Base-by-base conservation (phyloP, 2,888 invertebrate genomes). In the Kryphioiulus occultus region DNA sequence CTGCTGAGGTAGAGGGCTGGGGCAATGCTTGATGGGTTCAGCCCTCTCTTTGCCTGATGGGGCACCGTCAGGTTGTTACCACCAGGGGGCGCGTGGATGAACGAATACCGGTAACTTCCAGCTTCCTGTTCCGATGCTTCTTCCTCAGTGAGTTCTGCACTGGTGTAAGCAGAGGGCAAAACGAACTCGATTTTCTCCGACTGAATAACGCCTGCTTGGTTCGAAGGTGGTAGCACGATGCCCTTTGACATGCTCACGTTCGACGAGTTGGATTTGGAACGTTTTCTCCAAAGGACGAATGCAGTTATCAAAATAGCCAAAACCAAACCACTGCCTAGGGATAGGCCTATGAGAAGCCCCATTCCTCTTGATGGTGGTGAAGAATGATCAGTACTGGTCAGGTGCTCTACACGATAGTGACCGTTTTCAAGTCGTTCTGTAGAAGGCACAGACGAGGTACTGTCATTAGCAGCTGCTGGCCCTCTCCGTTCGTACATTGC, bases 121-220 rank as follows among this genome's bases (percentile, higher is more conserved):
- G 85, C 85, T 44, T 87, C 87, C 30, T 87, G 85, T 53, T 87
- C 87, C 30, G 87, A 87, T 17, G 32, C 85, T 26, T 87, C 87
- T 85, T 87, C 87, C 26, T 78, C 82, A 0, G 87, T 84, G 2
- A 53, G 84, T 22, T 87, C 87, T 22, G 87, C 47, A 7, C 84
- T 85, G 22, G 87, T 87, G 85, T 87, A 87, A 59, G 59, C 59
- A 26, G 87, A 87, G 32, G 87, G 87, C 44, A 87, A 53, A 1
- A 87, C 87, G 22, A 87, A 87, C 26, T 87, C 87, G 19, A 87
- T 87, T 17, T 47, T 84, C 19, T 87, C 87, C 1, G 84, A n/a
- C 53, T 87, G 87, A 30, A 87, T 85, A 10, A 87, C 87, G 0
- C 87, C 87, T 26, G 87, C 87, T 53, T 87, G 84, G 44, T 84